A percentile compares a stretch with the other conserved stretches of the same genome.
These are phyloP conservation scores for Aplidium turbinatum DNA, from an alignment of 23 tunicate genomes.

Conservation along the genomic window DNA sequence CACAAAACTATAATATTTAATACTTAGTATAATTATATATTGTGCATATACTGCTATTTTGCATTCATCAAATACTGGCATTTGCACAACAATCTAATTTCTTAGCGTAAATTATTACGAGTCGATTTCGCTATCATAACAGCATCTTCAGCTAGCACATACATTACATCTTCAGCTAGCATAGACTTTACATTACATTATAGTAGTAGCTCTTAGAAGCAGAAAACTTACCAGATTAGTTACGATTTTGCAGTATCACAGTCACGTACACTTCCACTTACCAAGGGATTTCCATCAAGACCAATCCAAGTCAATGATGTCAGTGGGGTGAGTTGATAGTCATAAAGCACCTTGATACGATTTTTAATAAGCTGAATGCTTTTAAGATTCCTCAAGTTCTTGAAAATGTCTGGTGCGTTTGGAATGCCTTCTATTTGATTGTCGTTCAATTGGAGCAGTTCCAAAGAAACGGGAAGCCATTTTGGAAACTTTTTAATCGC, in stretches of 20 bases:
- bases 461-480: slow-evolving; percentile 49
- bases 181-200: background rate
- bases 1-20: too few species aligned
- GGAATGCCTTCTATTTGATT: slow-evolving; percentile 53
- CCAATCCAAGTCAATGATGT: slow-evolving; percentile 11
- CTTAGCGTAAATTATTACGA: too few species aligned
- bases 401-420: slow-evolving; percentile 33
- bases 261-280: slow-evolving; percentile 21
- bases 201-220: background rate
- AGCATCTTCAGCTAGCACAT: too few species aligned
- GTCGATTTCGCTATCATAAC: too few species aligned
- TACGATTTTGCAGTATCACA: background rate
- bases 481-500: slow-evolving; percentile 54
- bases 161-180: background rate
- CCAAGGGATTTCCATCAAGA: slow-evolving; percentile 62
- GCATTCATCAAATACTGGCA: too few species aligned
- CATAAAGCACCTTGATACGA: slow-evolving; percentile 25
- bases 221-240: background rate
- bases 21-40: too few species aligned
- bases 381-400: slow-evolving; percentile 38
- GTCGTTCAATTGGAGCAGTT: slow-evolving; percentile 15
- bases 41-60: too few species aligned
- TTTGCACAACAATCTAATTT: too few species aligned
- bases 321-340: slow-evolving; percentile 37
- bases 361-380: slow-evolving; percentile 35